These are phyloP conservation scores for Caerostris extrusa DNA, from an alignment of 1,140 invertebrate species.

Conservation along the genomic window DNA sequence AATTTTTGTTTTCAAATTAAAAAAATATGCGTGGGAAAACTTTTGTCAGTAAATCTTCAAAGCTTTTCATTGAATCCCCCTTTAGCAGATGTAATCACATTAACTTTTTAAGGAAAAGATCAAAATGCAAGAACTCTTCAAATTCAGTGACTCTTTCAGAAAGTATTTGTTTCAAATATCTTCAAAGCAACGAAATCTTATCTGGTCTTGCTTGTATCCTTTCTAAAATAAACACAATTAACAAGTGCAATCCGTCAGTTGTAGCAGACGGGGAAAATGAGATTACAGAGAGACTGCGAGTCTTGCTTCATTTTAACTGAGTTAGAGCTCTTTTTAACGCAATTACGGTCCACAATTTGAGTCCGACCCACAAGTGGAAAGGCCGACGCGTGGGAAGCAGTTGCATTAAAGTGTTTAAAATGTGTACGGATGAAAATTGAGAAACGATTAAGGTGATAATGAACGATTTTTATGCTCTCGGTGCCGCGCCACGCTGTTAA, in stretches of 20 bases:
- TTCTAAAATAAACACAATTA: conserved; percentile 43
- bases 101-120: too few species aligned
- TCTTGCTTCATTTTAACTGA: conserved; percentile 23
- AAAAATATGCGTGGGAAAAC: too few species aligned
- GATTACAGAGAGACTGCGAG: neutral
- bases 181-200: conserved; percentile 21
- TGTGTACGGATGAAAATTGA: neutral
- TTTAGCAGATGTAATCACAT: too few species aligned
- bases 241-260: neutral
- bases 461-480: conserved; percentile 7
- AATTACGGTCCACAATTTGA: conserved; percentile 4
- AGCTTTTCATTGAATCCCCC: too few species aligned
- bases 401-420: neutral
- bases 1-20: too few species aligned
- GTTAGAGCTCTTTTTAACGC: conserved; percentile 53
- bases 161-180: neutral
- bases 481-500: neutral
- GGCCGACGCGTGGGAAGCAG: neutral
- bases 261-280: neutral
- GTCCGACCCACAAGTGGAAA: neutral
- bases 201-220: neutral
- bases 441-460: neutral
- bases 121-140: too few species aligned
- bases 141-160: neutral
- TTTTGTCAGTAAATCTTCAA: too few species aligned